Base-by-base conservation (phyloP, 2,113 vertebrate species). In the Rousettus leschenaultii region DNA sequence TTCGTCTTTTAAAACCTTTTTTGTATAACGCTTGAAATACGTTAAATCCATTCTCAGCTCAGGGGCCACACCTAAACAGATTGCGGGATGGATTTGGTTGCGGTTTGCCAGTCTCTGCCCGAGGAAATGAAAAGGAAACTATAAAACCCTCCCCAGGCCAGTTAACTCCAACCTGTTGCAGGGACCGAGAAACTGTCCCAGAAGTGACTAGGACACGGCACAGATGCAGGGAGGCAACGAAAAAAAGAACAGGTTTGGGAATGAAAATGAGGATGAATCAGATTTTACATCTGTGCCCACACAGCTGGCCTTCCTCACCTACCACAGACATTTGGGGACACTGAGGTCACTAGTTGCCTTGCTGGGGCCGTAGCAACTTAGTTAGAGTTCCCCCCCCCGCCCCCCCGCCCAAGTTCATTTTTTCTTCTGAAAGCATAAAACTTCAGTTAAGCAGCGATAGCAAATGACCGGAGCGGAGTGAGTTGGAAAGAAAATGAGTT, bases 291-390 rank as follows among this genome's bases (percentile, higher is more conserved):
- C 68, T 1, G 10, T 3, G 15, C 18, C 40, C 40, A 38, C 4
- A 0, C 5, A 0, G 33, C 71, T 28, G 43, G 19, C 71, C 35
- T 13, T 2, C 80, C 6, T 7, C 26, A 7, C 24, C 33, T 14
- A 12, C 9, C 4, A 24, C 9, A 19, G 55, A 38, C 9, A 0
- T 1, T 51, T 38, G 1, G 6, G 19, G 2, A 35, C 11, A 2
- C 24, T 33, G 48, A 80, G 82, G 7, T 91, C 82, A 43, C 38
- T 3, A 5, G 65, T 53, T 15, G 1, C 21, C 5, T 5, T 11
- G 5, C 63, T 13, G 15, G 45, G 28, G 19, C n/a, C 1, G 0
- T 3, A 26, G 21, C 48, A 48, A 53, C 35, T 59, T 38, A 35
- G 38, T 38, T 33, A 9, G 4, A 6, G 19, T 38, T 63, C n/a